Percentiles rank a stretch among this genome's conserved stretches.
These are phyloP conservation scores for Ephydatia muelleri DNA, from an alignment of 37 sponge, comb jelly and placozoan species.

Conservation along the genomic window DNA sequence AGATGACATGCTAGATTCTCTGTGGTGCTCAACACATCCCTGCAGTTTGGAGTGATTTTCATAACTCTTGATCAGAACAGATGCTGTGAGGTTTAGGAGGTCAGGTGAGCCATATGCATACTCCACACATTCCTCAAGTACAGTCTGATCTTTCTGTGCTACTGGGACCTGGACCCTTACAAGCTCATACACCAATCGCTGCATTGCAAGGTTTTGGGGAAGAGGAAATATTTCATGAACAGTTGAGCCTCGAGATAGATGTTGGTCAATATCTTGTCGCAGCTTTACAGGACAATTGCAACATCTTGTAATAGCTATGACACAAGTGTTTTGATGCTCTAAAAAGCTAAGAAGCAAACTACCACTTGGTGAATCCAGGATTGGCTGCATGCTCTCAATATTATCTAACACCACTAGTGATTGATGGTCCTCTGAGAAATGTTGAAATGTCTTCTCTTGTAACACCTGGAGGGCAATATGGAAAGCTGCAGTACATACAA, in stretches of 20 bases:
- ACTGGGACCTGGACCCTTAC: conserved; percentile 14
- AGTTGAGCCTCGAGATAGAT: conserved; percentile 20
- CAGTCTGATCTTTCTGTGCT: conserved; percentile 13
- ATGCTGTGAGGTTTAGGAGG: conserved; percentile 6
- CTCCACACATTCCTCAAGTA: conserved; percentile 34
- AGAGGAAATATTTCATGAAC: conserved; percentile 30
- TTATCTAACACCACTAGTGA: not conserved
- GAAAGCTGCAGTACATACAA: not conserved
- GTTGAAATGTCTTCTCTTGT: not conserved
- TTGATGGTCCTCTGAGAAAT: not conserved
- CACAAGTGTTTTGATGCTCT: not conserved
- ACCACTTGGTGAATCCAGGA: not conserved
- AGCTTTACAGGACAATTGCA: conserved; percentile 9
- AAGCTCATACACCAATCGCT: conserved; percentile 36
- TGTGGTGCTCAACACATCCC: not conserved
- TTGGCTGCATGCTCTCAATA: not conserved
- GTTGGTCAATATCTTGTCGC: conserved; percentile 19
- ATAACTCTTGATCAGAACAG: not conserved
- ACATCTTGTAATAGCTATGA: conserved; percentile 8
- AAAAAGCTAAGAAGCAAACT: not conserved
- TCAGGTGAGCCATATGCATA: conserved; percentile 39
- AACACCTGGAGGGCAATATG: no score
- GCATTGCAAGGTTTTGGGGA: conserved; percentile 36
- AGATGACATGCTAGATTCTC: not conserved
- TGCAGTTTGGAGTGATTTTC: not conserved